Evolutionary conservation across 2,888 invertebrate genomes (phyloP), one percentile per base, ranked within the genome.

Genomic region (Pterostichus niger): DNA sequence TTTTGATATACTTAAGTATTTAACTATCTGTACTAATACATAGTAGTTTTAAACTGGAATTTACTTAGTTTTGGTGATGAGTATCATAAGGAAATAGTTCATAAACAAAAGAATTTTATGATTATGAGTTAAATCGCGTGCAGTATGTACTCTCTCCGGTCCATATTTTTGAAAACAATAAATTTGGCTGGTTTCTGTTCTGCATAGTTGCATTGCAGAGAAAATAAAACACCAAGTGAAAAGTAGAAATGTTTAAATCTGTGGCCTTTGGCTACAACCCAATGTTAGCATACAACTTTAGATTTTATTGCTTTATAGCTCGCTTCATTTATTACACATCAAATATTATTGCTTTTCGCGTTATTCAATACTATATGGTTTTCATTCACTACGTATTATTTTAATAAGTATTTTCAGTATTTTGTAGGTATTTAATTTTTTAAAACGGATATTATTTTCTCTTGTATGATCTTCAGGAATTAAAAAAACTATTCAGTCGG

Each of bases 231-330:
- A 75, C 52, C 52, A 75, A 49, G 52, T 52, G 75, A 75, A 75
- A 75, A 75, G 49, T 75, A 52, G 52, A 75, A 75, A 75, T 75
- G 75, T 75, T 75, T 75, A 52, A 75, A 75, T 75, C 75, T 75
- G 49, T 52, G 75, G 75, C 52, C 52, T 75, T 75, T 75, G 75
- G 75, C 75, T 52, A 2, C 33, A 33, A 31, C 49, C 75, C 75
- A 75, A 49, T 75, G 24, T 31, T 75, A 49, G 24, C 49, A 75
- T 75, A 75, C 24, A 75, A 52, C 75, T 75, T 75, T 75, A 52
- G 75, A 75, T 49, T 75, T 75, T 17, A 71, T 71, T 17, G 44
- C 68, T 44, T 71, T 52, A 33, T 49, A 49, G 75, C 31, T 75
- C 33, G 52, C 49, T 33, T 33, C 75, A 33, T 75, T 75, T 75